Percentiles rank a stretch among this genome's conserved stretches.
These are phyloP conservation scores for Megaleporinus macrocephalus DNA, from an alignment of 2,113 vertebrate genomes.

Conservation along the genomic window DNA sequence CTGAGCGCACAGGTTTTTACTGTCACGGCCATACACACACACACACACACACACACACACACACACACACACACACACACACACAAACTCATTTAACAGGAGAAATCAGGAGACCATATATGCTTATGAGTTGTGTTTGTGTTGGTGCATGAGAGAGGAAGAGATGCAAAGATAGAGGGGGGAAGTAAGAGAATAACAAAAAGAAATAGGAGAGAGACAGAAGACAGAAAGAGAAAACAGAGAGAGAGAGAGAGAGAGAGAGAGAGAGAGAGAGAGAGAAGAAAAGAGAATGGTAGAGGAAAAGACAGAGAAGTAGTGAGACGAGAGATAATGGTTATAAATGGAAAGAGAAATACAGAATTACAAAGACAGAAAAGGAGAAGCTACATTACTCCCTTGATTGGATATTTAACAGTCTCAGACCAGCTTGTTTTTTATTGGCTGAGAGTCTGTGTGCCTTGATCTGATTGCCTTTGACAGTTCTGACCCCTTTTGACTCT, in stretches of 20 bases:
- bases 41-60: constrained; percentile 6
- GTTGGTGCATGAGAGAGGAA: too few relatives aligned
- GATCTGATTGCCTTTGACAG: constrained; percentile 47
- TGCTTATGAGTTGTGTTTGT: neutral
- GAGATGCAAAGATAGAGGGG: too few relatives aligned
- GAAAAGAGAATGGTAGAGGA: neutral
- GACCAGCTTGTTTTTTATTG: constrained; percentile 43
- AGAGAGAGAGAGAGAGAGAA: neutral
- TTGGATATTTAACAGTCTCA: neutral
- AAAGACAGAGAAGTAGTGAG: constrained; percentile 11
- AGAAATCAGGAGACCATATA: neutral
- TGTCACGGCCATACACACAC: constrained; percentile 27
- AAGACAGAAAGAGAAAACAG: too few relatives aligned
- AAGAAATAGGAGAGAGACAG: too few relatives aligned
- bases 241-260: too few relatives aligned
- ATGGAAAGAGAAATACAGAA: neutral
- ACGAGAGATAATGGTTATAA: neutral
- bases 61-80: constrained; percentile 1
- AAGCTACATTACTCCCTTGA: neutral
- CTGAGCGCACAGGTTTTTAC: constrained; percentile 22
- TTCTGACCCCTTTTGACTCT: constrained; percentile 45
- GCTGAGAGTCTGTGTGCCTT: constrained; percentile 56
- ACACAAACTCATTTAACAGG: neutral
- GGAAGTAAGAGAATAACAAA: too few relatives aligned
- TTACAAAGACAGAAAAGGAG: neutral